These are phyloP conservation scores for Parapristionchus giblindavisi DNA, from an alignment of 2,888 invertebrate genomes.

Conservation along the genomic window DNA sequence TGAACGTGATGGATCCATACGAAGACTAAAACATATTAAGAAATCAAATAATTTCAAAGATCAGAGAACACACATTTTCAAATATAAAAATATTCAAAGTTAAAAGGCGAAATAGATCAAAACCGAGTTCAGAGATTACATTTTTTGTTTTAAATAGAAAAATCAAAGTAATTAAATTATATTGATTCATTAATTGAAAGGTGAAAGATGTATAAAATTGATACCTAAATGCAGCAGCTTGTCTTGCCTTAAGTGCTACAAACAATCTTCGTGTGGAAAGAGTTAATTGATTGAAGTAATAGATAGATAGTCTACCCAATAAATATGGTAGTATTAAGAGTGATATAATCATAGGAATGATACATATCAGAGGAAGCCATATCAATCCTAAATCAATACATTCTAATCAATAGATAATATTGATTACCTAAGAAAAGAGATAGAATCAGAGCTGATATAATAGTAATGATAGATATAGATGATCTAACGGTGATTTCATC, in stretches of 20 bases:
- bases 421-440: neutral
- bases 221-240: slow-evolving; percentile 33
- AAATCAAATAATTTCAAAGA: neutral
- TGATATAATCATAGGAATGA: slow-evolving; percentile 11
- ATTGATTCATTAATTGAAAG: no score
- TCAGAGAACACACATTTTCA: neutral
- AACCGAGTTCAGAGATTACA: neutral
- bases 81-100: neutral
- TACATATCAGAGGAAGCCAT: slow-evolving; percentile 14
- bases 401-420: neutral
- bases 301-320: slow-evolving; percentile 20
- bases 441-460: neutral
- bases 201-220: no score
- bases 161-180: no score
- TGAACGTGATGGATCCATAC: slow-evolving; percentile 32
- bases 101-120: neutral
- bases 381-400: no score
- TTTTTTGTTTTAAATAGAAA: no score
- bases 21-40: slow-evolving; percentile 18
- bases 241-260: slow-evolving; percentile 36
- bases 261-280: slow-evolving; percentile 13
- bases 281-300: slow-evolving; percentile 19
- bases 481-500: slow-evolving; percentile 20
- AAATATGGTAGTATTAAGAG: slow-evolving; percentile 12
- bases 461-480: neutral